Percentiles rank a stretch among this genome's conserved stretches.
phyloP scores from a whole-genome alignment of 2,797 vertebrate genomes.

The Lophotriccus pileatus region DNA sequence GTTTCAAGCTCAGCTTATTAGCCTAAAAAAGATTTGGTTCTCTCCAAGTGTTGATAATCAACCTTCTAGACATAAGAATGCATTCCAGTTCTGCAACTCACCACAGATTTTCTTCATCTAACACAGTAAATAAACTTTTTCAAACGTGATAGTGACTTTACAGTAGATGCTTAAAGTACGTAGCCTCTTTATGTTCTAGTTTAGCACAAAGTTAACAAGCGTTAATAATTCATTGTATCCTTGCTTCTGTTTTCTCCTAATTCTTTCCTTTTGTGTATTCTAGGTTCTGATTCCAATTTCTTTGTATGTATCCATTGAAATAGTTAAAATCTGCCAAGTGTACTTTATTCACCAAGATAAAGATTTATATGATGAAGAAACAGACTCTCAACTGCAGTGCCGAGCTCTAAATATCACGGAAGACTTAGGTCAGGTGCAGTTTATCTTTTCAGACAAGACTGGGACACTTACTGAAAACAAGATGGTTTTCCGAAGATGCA shows the following conservation, averaged over 20 bases:
- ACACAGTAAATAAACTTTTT: slow-evolving; percentile 38
- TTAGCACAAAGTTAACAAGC: background rate
- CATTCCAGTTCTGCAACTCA: slow-evolving; percentile 26
- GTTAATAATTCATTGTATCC: background rate
- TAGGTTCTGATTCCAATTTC: slow-evolving; percentile 98
- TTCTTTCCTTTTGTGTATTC: slow-evolving; percentile 14
- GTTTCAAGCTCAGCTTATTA: slow-evolving; percentile 50
- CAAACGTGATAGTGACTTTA: slow-evolving; percentile 10
- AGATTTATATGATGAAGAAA: slow-evolving; percentile 94
- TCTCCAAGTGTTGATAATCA: slow-evolving; percentile 38
- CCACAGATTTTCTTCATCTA: slow-evolving; percentile 33
- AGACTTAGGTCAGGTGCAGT: slow-evolving; percentile 96
- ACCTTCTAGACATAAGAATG: slow-evolving; percentile 12
- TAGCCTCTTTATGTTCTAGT: background rate
- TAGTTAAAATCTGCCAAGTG: slow-evolving; percentile 97
- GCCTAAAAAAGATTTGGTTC: slow-evolving; percentile 25
- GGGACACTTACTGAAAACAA: slow-evolving; percentile 98
- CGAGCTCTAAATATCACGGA: slow-evolving; percentile 96
- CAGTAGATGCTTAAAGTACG: background rate
- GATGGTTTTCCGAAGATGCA: slow-evolving; percentile 97
- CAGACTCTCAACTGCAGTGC: slow-evolving; percentile 91
- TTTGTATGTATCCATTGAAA: slow-evolving; percentile 98
- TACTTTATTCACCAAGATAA: slow-evolving; percentile 96
- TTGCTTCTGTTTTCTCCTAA: background rate
- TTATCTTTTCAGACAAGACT: slow-evolving; percentile 98